Evolutionary conservation across 2,113 vertebrate species (phyloP).

Genomic region (Rissa tridactyla): DNA sequence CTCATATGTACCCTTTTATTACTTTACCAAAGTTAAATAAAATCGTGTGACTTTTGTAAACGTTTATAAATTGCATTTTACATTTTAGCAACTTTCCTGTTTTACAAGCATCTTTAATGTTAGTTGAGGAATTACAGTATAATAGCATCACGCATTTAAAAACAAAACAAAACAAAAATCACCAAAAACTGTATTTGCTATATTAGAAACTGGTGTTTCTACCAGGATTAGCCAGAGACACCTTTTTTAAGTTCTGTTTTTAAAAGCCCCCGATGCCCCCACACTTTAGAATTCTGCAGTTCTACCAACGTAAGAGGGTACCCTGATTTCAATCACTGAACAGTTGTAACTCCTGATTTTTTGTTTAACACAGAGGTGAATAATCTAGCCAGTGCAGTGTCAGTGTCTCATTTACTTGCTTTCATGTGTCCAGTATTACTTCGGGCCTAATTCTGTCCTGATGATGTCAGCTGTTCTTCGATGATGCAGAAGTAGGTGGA

Average conservation of each 20-base stretch:
- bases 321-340: background rate
- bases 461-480: background rate
- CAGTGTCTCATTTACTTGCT: background rate
- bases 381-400: background rate
- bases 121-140: background rate
- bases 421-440: background rate
- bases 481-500: background rate
- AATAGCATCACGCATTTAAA: background rate
- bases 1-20: constrained; percentile 56
- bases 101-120: background rate
- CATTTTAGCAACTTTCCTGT: background rate
- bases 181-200: background rate
- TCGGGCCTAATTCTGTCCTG: background rate
- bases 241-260: background rate
- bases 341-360: background rate
- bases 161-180: background rate
- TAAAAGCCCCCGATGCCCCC: background rate
- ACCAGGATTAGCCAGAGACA: background rate
- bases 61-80: background rate
- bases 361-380: background rate
- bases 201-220: background rate
- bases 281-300: background rate
- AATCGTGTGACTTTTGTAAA: constrained; percentile 63
- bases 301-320: background rate
- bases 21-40: constrained; percentile 68